Evolutionary conservation across 2,113 vertebrate species (phyloP).

Genomic region (Thunnus thynnus): DNA sequence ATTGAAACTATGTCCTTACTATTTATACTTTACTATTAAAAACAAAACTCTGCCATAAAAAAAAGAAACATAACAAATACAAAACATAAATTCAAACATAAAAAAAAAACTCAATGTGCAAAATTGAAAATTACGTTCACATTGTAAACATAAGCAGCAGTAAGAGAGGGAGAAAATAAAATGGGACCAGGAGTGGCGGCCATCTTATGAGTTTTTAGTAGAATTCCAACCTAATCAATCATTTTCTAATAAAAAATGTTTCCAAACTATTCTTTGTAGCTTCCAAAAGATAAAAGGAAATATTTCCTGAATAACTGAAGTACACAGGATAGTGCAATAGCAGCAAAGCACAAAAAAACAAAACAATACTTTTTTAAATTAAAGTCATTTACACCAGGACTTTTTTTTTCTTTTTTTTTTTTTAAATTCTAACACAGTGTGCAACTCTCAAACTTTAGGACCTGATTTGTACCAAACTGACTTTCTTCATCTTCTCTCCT

Average conservation of each 20-base stretch:
- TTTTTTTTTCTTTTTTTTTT: background rate
- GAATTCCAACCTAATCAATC: too few species aligned
- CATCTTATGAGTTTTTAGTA: background rate
- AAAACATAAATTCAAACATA: conserved; percentile 28
- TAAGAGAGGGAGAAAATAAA: background rate
- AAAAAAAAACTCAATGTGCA: conserved; percentile 62
- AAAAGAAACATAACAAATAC: conserved; percentile 17
- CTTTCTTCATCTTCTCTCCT: too few species aligned
- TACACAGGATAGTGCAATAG: conserved; percentile 7
- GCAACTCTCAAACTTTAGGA: background rate
- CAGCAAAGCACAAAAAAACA: conserved; percentile 5
- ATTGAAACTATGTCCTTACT: conserved; percentile 28
- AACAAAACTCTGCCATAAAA: background rate
- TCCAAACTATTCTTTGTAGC: too few species aligned
- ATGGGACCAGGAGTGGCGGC: background rate
- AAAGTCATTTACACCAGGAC: background rate
- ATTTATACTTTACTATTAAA: conserved; percentile 26
- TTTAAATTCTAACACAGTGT: background rate
- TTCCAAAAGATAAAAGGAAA: too few species aligned
- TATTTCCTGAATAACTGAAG: background rate
- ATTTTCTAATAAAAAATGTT: too few species aligned
- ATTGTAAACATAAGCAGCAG: conserved; percentile 42
- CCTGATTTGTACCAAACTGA: background rate
- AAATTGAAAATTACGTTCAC: conserved; percentile 51
- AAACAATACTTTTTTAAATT: background rate